Evolutionary conservation across 2,888 invertebrate genomes (phyloP), one percentile per base, ranked within the genome.

Genomic region (Napeogenes inachia): DNA sequence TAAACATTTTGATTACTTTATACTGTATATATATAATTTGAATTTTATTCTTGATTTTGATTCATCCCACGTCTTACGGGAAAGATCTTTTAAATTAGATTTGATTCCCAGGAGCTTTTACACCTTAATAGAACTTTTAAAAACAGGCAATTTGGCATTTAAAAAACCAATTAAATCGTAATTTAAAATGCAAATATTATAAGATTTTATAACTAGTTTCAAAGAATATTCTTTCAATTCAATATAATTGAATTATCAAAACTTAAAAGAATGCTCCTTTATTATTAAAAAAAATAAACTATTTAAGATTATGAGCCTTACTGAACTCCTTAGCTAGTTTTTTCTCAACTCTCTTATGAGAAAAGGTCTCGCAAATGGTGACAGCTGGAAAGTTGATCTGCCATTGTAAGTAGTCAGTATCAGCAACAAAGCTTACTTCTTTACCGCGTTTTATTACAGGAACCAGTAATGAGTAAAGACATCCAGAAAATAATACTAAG

Each of bases 371-470:
- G 72, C 94, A 94, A 42, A 94, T 79, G 0, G 91, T 91, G 13
- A 94, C 79, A 0, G 92, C 89, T 0, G 94, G 93, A 73, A 94
- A 93, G 1, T 86, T 80, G 0, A 92, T 92, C 64, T 90, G 85
- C 93, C 93, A 94, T 47, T 90, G 78, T 13, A 93, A 73, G 71
- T 93, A 93, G 54, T 85, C 87, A 0, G 93, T 93, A 69, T 94
- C 93, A 0, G 91, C 89, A 0, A 93, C 93, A 70, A 93, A 93
- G 74, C 92, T 93, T 13, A 93, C 90, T 2, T 92, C 89, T 63
- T 90, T 89, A n/a, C 88, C 84, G 45, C 89, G 77, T 64, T 90
- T 91, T 50, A 90, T 85, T 1, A 86, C 80, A 71, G 61, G 85
- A 42, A 72, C 68, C 66, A 94, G 86, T 66, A 93, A 77, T 0